Evolutionary conservation across 2,113 vertebrate species (phyloP), one percentile per base, ranked within the genome.

Genomic region (Pachypanchax playfairii): DNA sequence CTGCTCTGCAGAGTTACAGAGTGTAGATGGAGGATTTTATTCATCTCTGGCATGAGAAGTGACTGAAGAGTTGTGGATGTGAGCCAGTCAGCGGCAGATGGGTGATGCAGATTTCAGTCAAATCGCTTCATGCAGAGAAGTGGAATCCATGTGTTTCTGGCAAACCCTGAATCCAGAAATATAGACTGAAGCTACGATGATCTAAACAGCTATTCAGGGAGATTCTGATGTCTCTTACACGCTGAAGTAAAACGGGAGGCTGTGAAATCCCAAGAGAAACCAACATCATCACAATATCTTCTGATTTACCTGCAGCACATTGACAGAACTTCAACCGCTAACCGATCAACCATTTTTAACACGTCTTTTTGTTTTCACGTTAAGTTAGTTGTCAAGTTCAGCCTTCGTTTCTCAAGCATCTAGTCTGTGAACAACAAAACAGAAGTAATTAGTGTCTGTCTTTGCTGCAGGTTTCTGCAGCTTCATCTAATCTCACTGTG

Each of bases 391-490:
- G 56, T 69, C 46, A 41, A 25, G 67, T 69, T 73, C 59, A 29
- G 1, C 38, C 21, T 33, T 69, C 26, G 56, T 36, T 57, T 73
- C 36, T 69, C 17, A n/a, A 73, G 58, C 63, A 43, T 72, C 25
- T 51, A 41, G 56, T 83, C 62, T 64, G 47, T 56, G 64, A 62
- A 65, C 79, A 73, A 55, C 65, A 70, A 70, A 82, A 75, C 80
- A 72, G 76, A 83, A 75, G 79, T 73, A 79, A 80, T 86, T 85
- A 83, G 70, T 66, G 70, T 80, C 71, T 78, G 22, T 61, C 46
- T 75, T 65, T 10, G 66, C 73, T 53, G 26, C 71, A 6, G 73
- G 47, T 57, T 55, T 73, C 43, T 54, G 50, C 50, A 47, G 50
- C 58, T 49, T 70, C 68, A 56, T 77, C 82, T 79, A 61, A 80